These are phyloP conservation scores for Dissostichus mawsoni DNA, from an alignment of 2,113 vertebrate genomes.

Conservation along the genomic window DNA sequence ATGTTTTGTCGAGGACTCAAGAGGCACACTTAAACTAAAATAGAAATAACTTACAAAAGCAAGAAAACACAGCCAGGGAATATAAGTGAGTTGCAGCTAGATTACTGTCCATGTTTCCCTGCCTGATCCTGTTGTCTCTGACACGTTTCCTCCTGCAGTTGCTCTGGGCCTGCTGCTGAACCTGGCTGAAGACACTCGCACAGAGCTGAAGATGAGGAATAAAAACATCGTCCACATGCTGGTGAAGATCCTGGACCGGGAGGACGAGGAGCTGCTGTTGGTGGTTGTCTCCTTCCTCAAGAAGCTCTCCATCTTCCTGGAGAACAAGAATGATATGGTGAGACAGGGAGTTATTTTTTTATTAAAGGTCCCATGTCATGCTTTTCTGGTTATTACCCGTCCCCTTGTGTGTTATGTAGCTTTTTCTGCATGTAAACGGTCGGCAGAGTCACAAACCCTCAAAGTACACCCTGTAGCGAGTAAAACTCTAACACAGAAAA, in stretches of 20 bases:
- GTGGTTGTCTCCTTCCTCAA: conserved; percentile 94
- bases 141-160: conserved; percentile 76
- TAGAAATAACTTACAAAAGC: not conserved
- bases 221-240: conserved; percentile 95
- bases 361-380: no score
- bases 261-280: conserved; percentile 92
- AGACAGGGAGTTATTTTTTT: conserved; percentile 43
- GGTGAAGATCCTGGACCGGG: conserved; percentile 91
- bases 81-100: not conserved
- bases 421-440: no score
- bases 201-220: conserved; percentile 96
- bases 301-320: conserved; percentile 97
- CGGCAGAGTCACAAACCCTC: no score
- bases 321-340: conserved; percentile 98
- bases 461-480: no score
- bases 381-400: no score
- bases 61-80: not conserved
- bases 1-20: not conserved
- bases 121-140: not conserved
- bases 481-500: no score
- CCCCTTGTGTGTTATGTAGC: no score
- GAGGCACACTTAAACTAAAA: not conserved
- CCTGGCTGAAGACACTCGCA: conserved; percentile 93
- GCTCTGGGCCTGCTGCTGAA: conserved; percentile 93
- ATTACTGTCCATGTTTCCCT: no score